Base-by-base conservation (phyloP, 2,113 vertebrate species). In the Prinia subflava region DNA sequence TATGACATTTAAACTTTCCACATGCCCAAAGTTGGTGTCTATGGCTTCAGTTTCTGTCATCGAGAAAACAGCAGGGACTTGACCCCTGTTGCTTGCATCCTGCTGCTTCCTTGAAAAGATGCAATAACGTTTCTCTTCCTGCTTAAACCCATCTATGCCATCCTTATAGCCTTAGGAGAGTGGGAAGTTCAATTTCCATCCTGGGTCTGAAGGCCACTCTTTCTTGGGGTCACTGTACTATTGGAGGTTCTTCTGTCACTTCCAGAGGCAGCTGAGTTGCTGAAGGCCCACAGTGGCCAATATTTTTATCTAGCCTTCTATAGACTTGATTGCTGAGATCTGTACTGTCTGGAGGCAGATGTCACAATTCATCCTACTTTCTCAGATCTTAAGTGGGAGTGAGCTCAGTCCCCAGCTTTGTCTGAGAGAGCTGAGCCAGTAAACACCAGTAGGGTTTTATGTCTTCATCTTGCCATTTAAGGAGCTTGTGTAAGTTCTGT, bases 241-340 rank as follows among this genome's bases (percentile, higher is more conserved):
- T 28, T 77, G 63, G 64, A 69, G 1, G 2, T 90, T 73, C 41
- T 77, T 15, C 63, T 74, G 59, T 92, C 76, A 33, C 24, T 74
- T 88, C 37, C 50, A 86, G 75, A 83, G 73, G 47, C 65, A 64
- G 47, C 3, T 63, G 46, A 64, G 35, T 75, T 75, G 44, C 83
- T 83, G 59, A 81, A 88, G 83, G 75, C 60, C 47, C 1, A 5
- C 39, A 37, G 63, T 83, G 52, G 60, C 52, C 0, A 1, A 37
- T 78, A 70, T 95, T 93, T 94, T 94, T 83, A 85, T 92, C 70
- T 69, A 46, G 41, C 85, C 75, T 85, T 44, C 74, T 76, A 31
- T 14, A 80, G 68, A 46, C 42, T 74, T 69, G 55, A 56, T 28
- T 56, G 90, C 84, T 78, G 74, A 83, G 33, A 59, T 90, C 80